Evolutionary conservation across 2,888 invertebrate genomes (phyloP), one percentile per base, ranked within the genome.

Genomic region (Idaea straminata): DNA sequence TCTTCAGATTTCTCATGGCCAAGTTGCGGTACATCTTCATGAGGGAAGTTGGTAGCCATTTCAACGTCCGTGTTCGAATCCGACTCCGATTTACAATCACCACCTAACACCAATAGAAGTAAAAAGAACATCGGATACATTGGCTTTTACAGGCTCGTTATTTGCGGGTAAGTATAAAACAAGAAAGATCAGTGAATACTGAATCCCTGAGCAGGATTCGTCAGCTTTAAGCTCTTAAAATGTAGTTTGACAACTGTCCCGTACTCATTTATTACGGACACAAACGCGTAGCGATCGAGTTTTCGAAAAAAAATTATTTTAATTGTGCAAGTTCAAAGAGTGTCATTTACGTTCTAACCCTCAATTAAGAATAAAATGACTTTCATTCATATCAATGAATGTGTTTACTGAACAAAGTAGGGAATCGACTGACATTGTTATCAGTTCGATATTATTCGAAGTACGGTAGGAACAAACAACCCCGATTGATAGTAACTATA

Each of bases 1-100:
- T 89, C 89, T 64, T 91, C 89, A 0, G 91, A 88, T 71, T 87
- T 89, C 62, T 91, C 91, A 5, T 73, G 78, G 5, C 72, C 92
- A 1, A 92, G 77, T 59, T 83, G 73, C 0, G 78, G 70, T 0
- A 87, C 86, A 71, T 89, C 85, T 47, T 88, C 88, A 74, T 88
- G 86, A 0, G 85, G 84, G 69, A 79, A 85, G 61, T 67, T 79
- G 2, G 76, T 62, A 3, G 82, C 68, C 86, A 86, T 85, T 65
- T 88, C 88, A 10, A 79, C 76, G 73, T 88, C 87, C 0, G 87
- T 83, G 62, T 82, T 85, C 0, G 87, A 84, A 64, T 84, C 87
- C 0, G 88, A 86, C 62, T 89, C 88, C 0, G 88, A 89, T 61
- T 87, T 85, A 66, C 79, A 77, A 64, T 84, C 89, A 47, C 73